Evolutionary conservation across 37 sponge, comb jelly and placozoan species (phyloP).

Genomic region (Ephydatia muelleri): DNA sequence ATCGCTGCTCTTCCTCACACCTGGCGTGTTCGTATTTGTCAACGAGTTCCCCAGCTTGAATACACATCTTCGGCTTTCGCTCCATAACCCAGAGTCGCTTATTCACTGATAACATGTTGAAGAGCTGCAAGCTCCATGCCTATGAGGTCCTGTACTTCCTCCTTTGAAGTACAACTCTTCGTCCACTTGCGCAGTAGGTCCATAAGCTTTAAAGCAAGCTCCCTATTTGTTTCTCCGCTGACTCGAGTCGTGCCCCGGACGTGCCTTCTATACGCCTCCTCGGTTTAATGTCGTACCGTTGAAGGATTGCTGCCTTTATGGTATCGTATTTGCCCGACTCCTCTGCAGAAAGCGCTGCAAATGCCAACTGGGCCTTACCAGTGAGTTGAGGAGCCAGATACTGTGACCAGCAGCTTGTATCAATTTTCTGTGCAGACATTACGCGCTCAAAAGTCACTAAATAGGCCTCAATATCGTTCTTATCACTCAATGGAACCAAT

Average conservation of each 20-base stretch:
- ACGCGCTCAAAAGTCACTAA: too few species aligned
- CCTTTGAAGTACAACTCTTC: background rate
- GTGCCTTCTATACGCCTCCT: constrained; percentile 40
- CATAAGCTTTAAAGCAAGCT: constrained; percentile 11
- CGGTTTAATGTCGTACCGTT: constrained; percentile 41
- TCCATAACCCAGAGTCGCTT: constrained; percentile 7
- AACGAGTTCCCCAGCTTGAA: constrained; percentile 17
- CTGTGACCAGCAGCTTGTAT: too few species aligned
- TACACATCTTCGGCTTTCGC: constrained; percentile 4
- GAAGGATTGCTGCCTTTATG: constrained; percentile 42
- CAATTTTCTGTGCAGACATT: too few species aligned
- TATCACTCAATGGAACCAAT: too few species aligned
- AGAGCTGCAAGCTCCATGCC: constrained; percentile 21
- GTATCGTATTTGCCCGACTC: background rate
- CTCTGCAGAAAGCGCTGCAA: constrained; percentile 12
- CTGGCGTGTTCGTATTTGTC: constrained; percentile 28
- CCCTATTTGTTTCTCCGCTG: constrained; percentile 33
- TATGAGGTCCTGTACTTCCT: background rate
- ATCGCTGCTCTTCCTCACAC: too few species aligned
- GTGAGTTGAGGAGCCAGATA: too few species aligned
- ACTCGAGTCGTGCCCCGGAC: constrained; percentile 14
- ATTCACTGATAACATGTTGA: background rate
- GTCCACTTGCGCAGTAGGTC: constrained; percentile 22
- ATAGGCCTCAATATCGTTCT: too few species aligned
- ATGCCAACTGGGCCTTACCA: constrained; percentile 17